Evolutionary conservation across 2,113 vertebrate species (phyloP).

Genomic region (Eulemur rufifrons): DNA sequence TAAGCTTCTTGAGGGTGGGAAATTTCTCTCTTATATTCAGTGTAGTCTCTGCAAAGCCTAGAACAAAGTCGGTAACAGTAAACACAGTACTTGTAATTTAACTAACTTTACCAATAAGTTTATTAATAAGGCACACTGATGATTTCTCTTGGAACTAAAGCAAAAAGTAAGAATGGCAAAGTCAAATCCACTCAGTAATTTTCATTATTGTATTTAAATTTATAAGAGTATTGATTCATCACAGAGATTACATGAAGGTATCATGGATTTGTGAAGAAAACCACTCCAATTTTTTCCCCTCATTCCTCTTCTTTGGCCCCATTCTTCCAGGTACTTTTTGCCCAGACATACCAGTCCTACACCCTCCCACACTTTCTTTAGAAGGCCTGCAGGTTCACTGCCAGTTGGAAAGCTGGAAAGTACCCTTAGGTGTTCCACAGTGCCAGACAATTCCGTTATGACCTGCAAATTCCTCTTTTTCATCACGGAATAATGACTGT

Average conservation of each 20-base stretch:
- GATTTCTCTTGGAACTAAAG: neutral
- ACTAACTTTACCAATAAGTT: neutral
- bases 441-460: neutral
- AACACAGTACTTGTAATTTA: neutral
- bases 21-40: neutral
- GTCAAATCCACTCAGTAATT: neutral
- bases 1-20: neutral
- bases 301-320: neutral
- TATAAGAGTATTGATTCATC: neutral
- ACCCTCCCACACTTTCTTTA: neutral
- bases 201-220: neutral
- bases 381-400: neutral
- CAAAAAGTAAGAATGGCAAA: neutral
- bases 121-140: neutral
- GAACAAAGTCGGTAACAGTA: neutral
- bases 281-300: neutral
- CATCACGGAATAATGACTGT: neutral
- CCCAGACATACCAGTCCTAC: neutral
- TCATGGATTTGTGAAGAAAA: neutral
- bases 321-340: neutral
- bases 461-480: neutral
- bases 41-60: neutral
- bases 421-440: neutral
- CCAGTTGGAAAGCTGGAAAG: neutral
- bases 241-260: neutral